Evolutionary conservation across 1,140 invertebrate species (phyloP), one percentile per base, ranked within the genome.

Genomic region (Phocides pigmalion): DNA sequence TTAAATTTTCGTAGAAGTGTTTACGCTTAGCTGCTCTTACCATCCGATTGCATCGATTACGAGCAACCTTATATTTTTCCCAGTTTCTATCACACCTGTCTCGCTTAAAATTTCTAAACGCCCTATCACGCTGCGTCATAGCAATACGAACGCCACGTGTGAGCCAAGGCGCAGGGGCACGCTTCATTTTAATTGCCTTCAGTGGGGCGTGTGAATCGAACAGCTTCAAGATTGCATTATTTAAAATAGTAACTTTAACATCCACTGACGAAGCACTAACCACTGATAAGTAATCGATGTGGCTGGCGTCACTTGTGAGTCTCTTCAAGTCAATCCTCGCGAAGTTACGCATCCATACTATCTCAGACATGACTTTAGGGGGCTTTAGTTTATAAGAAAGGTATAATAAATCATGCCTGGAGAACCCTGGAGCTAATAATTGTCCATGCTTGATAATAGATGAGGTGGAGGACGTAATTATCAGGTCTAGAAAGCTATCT

Each of bases 41-140:
- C 53, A 58, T 58, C 37, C 42, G 53, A 42, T 58, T 42, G 20
- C 53, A 42, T 1, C 53, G 53, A 39, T 58, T 58, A 3, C 53
- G 6, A 4, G 53, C 35, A 0, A 0, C n/a, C 35, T 41, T 56
- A 20, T 19, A 56, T 3, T 3, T 1, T 4, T 4, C 3, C 51
- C 51, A 56, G 12, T 56, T 16, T 3, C 11, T 16, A n/a, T 56
- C 28, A 2, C 11, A 44, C 3, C 22, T n/a, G n/a, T n/a, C n/a
- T n/a, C n/a, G n/a, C n/a, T n/a, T n/a, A n/a, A n/a, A n/a, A n/a
- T n/a, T n/a, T 3, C 22, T 2, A 22, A 22, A 22, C 6, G 22
- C 22, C 2, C 22, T 2, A 22, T 22, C 22, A 2, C 22, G 2
- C 6, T 22, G n/a, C 11, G n/a, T 14, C 35, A 39, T 39, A 4